Evolutionary conservation across 2,797 vertebrate genomes (phyloP).

Genomic region (Pangasius mekongensis): DNA sequence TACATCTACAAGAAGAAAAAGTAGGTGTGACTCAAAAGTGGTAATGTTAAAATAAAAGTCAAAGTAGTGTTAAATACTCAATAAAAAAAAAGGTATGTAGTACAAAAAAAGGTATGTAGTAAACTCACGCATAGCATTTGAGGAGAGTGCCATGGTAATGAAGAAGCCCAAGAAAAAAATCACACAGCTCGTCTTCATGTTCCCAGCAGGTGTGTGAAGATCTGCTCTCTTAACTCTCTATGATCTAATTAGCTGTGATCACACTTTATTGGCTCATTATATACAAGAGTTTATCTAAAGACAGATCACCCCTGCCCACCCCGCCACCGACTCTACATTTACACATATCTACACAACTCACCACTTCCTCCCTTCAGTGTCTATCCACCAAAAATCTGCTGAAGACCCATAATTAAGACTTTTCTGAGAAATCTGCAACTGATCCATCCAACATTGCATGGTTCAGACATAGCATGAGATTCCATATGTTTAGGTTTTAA

Average conservation of each 20-base stretch:
- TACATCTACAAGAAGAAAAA: too few relatives aligned
- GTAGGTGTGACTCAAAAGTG: too few relatives aligned
- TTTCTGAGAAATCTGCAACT: neutral
- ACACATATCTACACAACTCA: neutral
- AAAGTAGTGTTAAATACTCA: too few relatives aligned
- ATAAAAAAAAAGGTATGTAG: too few relatives aligned
- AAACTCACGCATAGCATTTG: neutral
- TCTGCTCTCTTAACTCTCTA: neutral
- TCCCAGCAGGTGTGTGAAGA: neutral
- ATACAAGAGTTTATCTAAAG: neutral
- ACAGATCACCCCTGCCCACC: neutral
- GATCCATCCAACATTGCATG: neutral
- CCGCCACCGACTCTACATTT: neutral
- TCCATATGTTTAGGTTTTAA: too few relatives aligned
- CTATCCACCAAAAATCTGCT: neutral
- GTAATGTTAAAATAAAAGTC: neutral
- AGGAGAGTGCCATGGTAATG: conserved; percentile 27
- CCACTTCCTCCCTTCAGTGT: neutral
- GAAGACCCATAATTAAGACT: neutral
- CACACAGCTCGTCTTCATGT: conserved; percentile 56
- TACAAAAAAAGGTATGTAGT: neutral
- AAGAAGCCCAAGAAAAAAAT: conserved; percentile 52
- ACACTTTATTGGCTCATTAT: neutral
- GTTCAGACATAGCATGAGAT: neutral
- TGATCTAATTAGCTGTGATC: neutral